These are phyloP conservation scores for Eutolmus rufibarbis DNA, from an alignment of 2,888 invertebrate species.

Conservation along the genomic window DNA sequence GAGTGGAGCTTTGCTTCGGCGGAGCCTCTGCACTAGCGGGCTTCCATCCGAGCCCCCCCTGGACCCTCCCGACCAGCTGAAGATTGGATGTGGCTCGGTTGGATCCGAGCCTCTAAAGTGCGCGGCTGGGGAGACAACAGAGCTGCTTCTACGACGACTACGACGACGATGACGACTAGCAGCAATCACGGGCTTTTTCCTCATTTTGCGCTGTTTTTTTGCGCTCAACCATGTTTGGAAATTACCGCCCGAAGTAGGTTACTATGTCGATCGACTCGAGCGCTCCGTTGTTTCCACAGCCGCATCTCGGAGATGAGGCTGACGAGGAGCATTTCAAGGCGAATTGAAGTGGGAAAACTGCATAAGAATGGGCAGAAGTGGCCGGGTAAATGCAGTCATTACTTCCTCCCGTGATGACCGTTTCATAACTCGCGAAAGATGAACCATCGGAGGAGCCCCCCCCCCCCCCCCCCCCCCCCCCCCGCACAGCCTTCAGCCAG, in stretches of 20 bases:
- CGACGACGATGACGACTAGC: neutral
- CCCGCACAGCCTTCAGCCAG: neutral
- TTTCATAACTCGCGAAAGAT: neutral
- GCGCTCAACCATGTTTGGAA: slow-evolving; percentile 20
- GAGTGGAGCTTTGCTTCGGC: neutral
- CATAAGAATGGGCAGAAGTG: neutral
- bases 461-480: neutral
- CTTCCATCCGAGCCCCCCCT: neutral
- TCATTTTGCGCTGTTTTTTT: slow-evolving; percentile 8
- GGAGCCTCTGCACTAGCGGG: neutral
- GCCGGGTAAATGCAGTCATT: neutral
- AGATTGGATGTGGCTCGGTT: neutral
- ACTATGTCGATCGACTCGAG: slow-evolving; percentile 24
- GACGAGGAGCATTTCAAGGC: neutral
- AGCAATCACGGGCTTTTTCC: neutral
- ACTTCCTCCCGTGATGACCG: neutral
- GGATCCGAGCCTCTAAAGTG: neutral
- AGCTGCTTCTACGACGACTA: neutral
- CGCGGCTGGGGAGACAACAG: neutral
- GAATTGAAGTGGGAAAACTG: neutral
- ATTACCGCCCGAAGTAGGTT: slow-evolving; percentile 9
- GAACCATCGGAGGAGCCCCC: neutral
- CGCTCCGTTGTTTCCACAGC: slow-evolving; percentile 3
- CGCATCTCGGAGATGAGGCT: slow-evolving; percentile 7
- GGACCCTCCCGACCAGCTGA: neutral